Evolutionary conservation across 2,113 vertebrate species (phyloP), one percentile per base, ranked within the genome.

Genomic region (Trematocara unimaculatum): DNA sequence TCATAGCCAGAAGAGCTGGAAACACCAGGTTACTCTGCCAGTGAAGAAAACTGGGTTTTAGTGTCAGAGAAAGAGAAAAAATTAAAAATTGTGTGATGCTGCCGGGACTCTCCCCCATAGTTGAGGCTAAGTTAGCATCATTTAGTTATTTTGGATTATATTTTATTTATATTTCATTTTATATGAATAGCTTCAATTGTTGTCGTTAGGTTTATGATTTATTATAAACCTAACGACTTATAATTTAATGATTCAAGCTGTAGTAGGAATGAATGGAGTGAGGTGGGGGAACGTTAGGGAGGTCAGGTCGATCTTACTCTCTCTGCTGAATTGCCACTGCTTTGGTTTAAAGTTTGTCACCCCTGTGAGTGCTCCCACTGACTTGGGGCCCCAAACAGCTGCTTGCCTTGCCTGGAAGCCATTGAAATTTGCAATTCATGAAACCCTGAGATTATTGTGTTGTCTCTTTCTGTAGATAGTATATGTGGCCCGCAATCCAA

Each of bases 401-500:
- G 38, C n/a, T 40, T 70, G 0, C 12, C 2, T 70, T 42, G 18
- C 64, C 40, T 47, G 40, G 23, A 17, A 11, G 42, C 14, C 20
- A 72, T 15, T 47, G 14, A 29, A 74, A 74, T 64, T 13, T n/a
- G 10, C 18, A 64, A 38, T 64, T 38, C 33, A 64, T 13, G 18
- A 64, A 64, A 38, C n/a, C 40, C 23, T 4, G 14, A 47, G 23
- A 47, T 74, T 29, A 26, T 74, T 47, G 3, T 47, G 4, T 7
- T 47, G 42, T 12, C 8, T 47, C 8, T 74, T 47, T 74, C 3
- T 82, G 10, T 14, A 98, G 97, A 89, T 98, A 4, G 93, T 98
- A 83, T 98, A 98, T 1, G 92, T 98, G 84, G 97, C 97, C 1
- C 97, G 97, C 89, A 98, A 98, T 79, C 95, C 97, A 40, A 98